Base-by-base conservation (phyloP, 1,140 invertebrate genomes). In the Tribolium madens region DNA sequence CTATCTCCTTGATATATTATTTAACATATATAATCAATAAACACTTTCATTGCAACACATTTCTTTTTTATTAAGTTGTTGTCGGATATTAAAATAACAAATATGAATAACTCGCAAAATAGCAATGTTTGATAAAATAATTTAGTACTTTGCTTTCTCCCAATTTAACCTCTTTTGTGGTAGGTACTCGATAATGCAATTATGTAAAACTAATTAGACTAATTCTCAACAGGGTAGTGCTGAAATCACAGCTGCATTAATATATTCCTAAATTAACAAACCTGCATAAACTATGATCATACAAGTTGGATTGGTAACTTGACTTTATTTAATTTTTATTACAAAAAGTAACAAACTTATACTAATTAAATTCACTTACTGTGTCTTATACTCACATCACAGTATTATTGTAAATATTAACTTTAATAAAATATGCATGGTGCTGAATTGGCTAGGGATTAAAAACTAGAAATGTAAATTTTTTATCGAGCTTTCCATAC, bases 181-280 rank as follows among this genome's bases (percentile, higher is more conserved):
- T 57, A 7, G 52, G 52, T 57, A 7, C 5, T 57, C 17, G 52
- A 21, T 57, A 57, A 57, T 57, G 17, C 9, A 57, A 57, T 18
- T 57, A 18, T 57, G 18, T 21, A 57, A 57, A 57, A 57, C 52
- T 21, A 57, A 57, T 57, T 57, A 57, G 10, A 6, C 18, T 57
- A 57, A 57, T 57, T 57, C 52, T 57, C 52, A 57, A 21, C 52
- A 17, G 52, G 10, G 52, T 42, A n/a, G 36, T 42, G 36, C 9
- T 4, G 36, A 42, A 42, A 42, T 42, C 36, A 42, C 2, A 42
- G 36, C 36, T 42, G 36, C 48, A 50, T 50, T 50, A 50, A 14
- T 50, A 15, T 42, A 42, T 42, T 42, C 36, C n/a, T 9, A 2
- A 42, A 42, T 42, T 42, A 42, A n/a, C 36, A n/a, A 42, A 42